These are phyloP conservation scores for Theretra japonica DNA, from an alignment of 2,888 invertebrate species.

Conservation along the genomic window DNA sequence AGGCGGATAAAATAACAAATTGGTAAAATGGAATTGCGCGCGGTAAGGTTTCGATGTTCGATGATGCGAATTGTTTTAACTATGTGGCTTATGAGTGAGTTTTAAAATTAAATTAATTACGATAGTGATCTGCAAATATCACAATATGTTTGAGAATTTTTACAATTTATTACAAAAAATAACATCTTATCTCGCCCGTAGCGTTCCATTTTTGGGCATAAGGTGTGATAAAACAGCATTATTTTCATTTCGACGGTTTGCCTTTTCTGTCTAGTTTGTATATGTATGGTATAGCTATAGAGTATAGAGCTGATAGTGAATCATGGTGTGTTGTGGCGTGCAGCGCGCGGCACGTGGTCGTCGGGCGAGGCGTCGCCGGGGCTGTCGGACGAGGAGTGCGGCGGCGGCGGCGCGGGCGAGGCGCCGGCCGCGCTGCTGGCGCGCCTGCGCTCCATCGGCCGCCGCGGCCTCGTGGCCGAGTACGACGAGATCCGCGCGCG, in stretches of 20 bases:
- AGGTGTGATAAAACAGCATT: too few relatives aligned
- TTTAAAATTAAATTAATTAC: neutral
- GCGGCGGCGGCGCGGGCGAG: constrained; percentile 86
- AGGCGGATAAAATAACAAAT: constrained; percentile 10
- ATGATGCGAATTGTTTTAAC: neutral
- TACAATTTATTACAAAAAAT: too few relatives aligned
- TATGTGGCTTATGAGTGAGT: neutral
- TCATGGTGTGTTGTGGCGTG: constrained; percentile 23
- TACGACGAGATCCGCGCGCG: constrained; percentile 94
- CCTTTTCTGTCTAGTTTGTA: too few relatives aligned
- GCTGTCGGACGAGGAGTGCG: constrained; percentile 95
- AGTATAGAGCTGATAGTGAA: neutral
- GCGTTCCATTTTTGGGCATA: too few relatives aligned
- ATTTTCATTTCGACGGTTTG: too few relatives aligned
- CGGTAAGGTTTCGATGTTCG: neutral
- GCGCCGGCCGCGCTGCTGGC: constrained; percentile 90
- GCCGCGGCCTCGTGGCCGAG: constrained; percentile 93
- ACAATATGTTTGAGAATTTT: too few relatives aligned
- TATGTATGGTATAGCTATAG: too few relatives aligned
- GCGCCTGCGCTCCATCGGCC: constrained; percentile 89
- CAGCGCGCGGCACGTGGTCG: constrained; percentile 80
- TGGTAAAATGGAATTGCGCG: constrained; percentile 4
- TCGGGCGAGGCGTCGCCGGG: constrained; percentile 88
- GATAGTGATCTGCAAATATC: neutral
- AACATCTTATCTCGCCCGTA: too few relatives aligned